Evolutionary conservation across 2,888 invertebrate species (phyloP), one percentile per base, ranked within the genome.

Genomic region (Aphidius colemani): DNA sequence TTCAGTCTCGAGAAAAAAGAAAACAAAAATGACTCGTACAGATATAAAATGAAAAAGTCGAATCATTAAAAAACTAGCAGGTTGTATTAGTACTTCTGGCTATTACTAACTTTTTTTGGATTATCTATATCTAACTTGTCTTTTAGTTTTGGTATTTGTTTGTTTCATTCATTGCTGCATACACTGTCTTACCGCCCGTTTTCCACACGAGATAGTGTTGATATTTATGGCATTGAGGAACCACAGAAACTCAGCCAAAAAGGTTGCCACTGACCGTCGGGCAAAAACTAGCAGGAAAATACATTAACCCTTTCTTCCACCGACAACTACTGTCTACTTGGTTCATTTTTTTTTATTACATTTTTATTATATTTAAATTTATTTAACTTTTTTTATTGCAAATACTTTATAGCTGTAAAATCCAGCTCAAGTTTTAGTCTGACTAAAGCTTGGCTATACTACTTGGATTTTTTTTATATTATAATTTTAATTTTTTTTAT

Each of bases 221-320:
- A 75, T 76, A 77, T 76, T 76, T 75, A 76, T 75, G 70, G 71
- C 69, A 58, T 43, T 46, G 58, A 61, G 53, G 64, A 59, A 61
- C 64, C 64, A 64, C 64, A 65, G 44, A 58, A 61, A 64, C 62
- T 41, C 13, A 58, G 63, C 59, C 64, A 46, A 49, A 44, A 48
- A 45, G 71, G 70, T 18, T 8, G 18, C 43, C 11, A 41, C n/a
- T 69, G 75, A 72, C 69, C 74, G 71, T 67, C 70, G 67, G 71
- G 71, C 70, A 69, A 71, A 75, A 76, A 77, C 73, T 68, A 63
- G 61, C 66, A 68, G 69, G 64, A 65, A 67, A 76, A 75, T 68
- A 67, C 71, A 71, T 66, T 71, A 71, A 66, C 59, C 69, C 68
- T 73, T 75, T 73, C 73, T 75, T 73, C 66, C 66, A 67, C 62